Conservation (phyloP, 1,140 invertebrate species). For the Steinernema khuongi region DNA sequence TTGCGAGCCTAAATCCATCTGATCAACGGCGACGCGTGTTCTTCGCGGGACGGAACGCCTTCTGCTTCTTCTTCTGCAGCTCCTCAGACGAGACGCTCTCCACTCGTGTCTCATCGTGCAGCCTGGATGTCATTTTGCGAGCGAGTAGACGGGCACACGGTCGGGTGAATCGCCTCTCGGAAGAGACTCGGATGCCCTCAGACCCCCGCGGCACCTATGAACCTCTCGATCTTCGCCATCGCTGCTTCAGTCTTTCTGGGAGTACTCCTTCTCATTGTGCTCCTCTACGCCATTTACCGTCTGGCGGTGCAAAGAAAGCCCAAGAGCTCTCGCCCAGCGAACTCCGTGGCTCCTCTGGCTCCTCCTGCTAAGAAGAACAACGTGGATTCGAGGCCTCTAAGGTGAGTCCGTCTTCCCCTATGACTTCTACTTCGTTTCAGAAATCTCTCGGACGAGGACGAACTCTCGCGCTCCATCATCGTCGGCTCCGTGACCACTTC, state of each 20-base stretch:
- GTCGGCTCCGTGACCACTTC: not conserved
- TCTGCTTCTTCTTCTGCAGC: too few relatives aligned
- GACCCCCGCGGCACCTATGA: too few relatives aligned
- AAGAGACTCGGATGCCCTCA: too few relatives aligned
- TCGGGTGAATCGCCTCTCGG: too few relatives aligned
- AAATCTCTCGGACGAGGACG: not conserved
- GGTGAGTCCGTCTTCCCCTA: not conserved
- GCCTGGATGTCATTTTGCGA: too few relatives aligned
- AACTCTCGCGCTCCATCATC: not conserved
- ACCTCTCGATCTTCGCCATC: not conserved
- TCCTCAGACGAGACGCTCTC: too few relatives aligned
- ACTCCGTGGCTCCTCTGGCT: not conserved
- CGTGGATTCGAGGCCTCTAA: not conserved
- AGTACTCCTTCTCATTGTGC: not conserved
- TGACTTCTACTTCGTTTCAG: not conserved
- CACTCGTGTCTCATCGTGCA: too few relatives aligned
- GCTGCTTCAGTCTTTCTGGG: not conserved
- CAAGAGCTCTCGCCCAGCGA: not conserved
- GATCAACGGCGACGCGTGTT: too few relatives aligned
- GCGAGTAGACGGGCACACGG: too few relatives aligned
- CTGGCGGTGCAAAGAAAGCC: not conserved
- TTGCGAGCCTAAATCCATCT: not conserved
- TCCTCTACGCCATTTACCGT: not conserved
- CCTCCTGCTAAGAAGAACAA: not conserved
- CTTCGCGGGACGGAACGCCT: too few relatives aligned